phyloP scores from a whole-genome alignment of 2,113 vertebrate species.

The Petaurus breviceps region DNA sequence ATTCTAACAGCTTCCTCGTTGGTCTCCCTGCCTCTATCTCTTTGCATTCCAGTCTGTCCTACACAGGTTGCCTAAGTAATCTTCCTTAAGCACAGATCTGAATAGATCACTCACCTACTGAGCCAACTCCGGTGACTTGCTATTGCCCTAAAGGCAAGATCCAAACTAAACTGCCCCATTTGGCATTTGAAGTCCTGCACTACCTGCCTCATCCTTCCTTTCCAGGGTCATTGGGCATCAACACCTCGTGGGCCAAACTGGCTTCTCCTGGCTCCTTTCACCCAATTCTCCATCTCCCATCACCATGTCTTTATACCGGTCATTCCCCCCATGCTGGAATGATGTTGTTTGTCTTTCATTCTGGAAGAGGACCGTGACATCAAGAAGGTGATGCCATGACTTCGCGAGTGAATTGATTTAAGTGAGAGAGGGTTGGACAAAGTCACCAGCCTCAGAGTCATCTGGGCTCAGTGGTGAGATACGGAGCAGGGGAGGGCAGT shows the following conservation, averaged over 20 bases:
- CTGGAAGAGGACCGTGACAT: too few relatives aligned
- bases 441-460: too few relatives aligned
- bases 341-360: background rate
- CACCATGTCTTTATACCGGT: background rate
- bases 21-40: background rate
- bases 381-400: too few relatives aligned
- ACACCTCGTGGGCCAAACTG: background rate
- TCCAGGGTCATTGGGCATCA: background rate
- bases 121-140: background rate
- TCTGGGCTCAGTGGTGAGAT: too few relatives aligned
- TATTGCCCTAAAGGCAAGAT: background rate
- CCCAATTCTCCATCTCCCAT: background rate
- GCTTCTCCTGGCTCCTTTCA: background rate
- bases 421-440: too few relatives aligned
- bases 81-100: background rate
- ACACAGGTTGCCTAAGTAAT: background rate
- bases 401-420: too few relatives aligned
- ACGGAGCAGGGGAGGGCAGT: too few relatives aligned
- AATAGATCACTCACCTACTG: fast-evolving
- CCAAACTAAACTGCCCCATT: background rate
- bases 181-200: background rate
- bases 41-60: background rate
- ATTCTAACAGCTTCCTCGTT: background rate
- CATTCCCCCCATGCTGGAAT: background rate
- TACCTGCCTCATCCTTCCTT: background rate